Evolutionary conservation across 2,888 invertebrate species (phyloP), one percentile per base, ranked within the genome.

Genomic region (Geophilus truncorum): DNA sequence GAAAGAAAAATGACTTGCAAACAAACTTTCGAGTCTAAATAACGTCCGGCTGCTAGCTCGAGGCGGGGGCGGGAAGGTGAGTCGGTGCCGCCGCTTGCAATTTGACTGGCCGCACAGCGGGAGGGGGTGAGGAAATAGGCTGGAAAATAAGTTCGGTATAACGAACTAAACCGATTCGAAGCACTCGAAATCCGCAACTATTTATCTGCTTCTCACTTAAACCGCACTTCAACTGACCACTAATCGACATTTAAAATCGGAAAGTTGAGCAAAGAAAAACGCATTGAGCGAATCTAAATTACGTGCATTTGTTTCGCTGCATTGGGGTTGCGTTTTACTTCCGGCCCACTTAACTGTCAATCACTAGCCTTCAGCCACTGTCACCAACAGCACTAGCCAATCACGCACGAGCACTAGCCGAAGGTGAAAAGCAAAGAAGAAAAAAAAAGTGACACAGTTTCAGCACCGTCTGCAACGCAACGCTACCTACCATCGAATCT

Each of bases 271-370:
- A 51, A 15, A 51, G 18, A 51, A 51, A 15, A 15, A 18, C 21
- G 18, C 7, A 18, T 7, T 18, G 4, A 32, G 5, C 32, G 32
- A 32, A 32, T 6, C 9, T 32, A 32, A 51, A 51, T 51, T 51
- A 18, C 18, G 7, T 51, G 51, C 51, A 18, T 51, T 51, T 51
- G 51, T 51, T 70, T 70, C 25, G 28, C 28, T 70, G 28, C 70
- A 70, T 28, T 28, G 70, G n/a, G 70, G 70, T 25, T 28, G 25
- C 70, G 70, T 25, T 28, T 23, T 70, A 70, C 70, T 70, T 70
- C 70, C 70, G 70, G 70, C 70, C 70, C 70, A 70, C 70, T 70
- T 70, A 70, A n/a, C 70, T 70, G 70, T 70, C 70, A 70, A 70
- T 70, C 70, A 70, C 70, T 28, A 70, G 70, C 70, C 70, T 70